Evolutionary conservation across 1,140 invertebrate species (phyloP), one percentile per base, ranked within the genome.

Genomic region (Drosophila fuyamai): DNA sequence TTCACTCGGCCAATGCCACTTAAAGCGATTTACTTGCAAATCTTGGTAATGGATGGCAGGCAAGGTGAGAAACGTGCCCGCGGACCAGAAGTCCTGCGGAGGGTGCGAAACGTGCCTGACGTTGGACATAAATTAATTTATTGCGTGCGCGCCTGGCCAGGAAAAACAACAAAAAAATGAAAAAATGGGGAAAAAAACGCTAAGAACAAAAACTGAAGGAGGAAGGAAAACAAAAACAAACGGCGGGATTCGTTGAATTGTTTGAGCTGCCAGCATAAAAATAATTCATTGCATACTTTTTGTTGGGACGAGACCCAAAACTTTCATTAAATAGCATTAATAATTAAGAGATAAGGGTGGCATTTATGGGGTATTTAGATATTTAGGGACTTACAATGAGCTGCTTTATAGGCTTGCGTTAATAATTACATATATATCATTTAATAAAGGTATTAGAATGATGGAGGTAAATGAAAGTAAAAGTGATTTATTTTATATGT

Each of bases 51-150:
- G 83, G 76, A 88, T 89, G 84, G 66, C 73, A 35, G 73, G 54
- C 76, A 71, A 88, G 83, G 83, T 88, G 83, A 83, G 81, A 89
- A 89, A 89, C 84, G 84, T 89, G 79, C 76, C 66, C 60, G 73
- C 58, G 73, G 73, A 67, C 62, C 73, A 53, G 72, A 72, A 73
- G 70, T 73, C 70, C 67, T 53, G 51, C 53, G 65, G 67, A 70
- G 75, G 71, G 74, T 75, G 81, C 74, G 65, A 84, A 86, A 88
- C 83, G 83, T 88, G 83, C 83, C 84, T 77, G 83, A 83, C 72
- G 80, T 74, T 73, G 84, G 85, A 88, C 84, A 88, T 88, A 88
- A 88, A 88, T 88, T 88, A 88, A 88, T 88, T 88, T 88, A 88
- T 88, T 88, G 84, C 84, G 84, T 88, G 84, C 81, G 66, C 62